Evolutionary conservation across 2,113 vertebrate species (phyloP).

Genomic region (Elephas maximus): DNA sequence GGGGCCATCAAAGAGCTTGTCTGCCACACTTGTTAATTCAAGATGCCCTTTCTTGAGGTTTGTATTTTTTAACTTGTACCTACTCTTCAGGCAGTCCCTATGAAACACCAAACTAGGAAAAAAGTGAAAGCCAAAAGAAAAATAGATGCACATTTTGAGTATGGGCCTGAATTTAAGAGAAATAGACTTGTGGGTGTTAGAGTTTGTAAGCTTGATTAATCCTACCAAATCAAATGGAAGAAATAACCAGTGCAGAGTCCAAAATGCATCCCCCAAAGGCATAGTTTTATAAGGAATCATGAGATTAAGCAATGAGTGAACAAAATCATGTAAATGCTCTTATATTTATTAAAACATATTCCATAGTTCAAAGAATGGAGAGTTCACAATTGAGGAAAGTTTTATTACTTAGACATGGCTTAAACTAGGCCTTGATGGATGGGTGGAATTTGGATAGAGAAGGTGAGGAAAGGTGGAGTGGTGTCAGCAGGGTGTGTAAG

Average conservation of each 20-base stretch:
- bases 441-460: not conserved
- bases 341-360: not conserved
- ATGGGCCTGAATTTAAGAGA: not conserved
- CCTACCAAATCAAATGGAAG: not conserved
- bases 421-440: not conserved
- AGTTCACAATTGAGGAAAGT: not conserved
- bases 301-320: not conserved
- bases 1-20: not conserved
- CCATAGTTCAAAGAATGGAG: not conserved
- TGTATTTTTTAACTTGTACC: not conserved
- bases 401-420: not conserved
- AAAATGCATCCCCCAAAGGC: not conserved
- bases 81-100: not conserved
- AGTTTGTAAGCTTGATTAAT: not conserved
- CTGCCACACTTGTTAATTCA: not conserved
- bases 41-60: not conserved
- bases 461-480: not conserved
- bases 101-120: not conserved
- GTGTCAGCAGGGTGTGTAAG: not conserved
- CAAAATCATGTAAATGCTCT: not conserved
- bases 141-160: not conserved
- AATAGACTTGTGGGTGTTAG: not conserved
- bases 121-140: not conserved
- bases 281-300: not conserved
- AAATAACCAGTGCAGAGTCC: not conserved